phyloP scores from a whole-genome alignment of 2,888 invertebrate genomes.

The Zhuqinia jingwanae region DNA sequence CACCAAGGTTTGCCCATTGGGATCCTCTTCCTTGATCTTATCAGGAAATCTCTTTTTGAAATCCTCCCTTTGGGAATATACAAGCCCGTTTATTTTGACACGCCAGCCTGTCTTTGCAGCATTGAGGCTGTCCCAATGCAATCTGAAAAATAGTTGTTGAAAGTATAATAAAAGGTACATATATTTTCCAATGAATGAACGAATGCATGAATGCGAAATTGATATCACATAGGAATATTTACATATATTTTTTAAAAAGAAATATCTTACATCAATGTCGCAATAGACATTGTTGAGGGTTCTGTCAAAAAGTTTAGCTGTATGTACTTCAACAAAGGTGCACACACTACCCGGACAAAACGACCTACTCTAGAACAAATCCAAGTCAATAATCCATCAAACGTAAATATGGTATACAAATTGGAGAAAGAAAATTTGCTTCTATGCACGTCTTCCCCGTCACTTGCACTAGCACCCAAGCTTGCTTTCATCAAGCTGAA shows the following conservation, averaged over 20 bases:
- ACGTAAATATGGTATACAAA: conserved; percentile 23
- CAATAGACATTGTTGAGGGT: conserved; percentile 62
- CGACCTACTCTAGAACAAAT: conserved; percentile 45
- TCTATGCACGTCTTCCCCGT: conserved; percentile 27
- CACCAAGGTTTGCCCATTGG: conserved; percentile 63
- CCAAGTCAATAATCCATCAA: conserved; percentile 43
- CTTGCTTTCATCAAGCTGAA: conserved; percentile 51
- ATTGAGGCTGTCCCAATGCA: conserved; percentile 60
- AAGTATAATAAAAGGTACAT: background rate
- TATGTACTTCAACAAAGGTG: conserved; percentile 33
- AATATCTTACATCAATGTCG: conserved; percentile 68
- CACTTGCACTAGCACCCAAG: conserved; percentile 39
- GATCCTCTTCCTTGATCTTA: conserved; percentile 63
- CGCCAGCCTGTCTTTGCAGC: conserved; percentile 62
- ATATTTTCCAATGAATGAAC: background rate
- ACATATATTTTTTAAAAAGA: no score
- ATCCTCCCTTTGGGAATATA: conserved; percentile 73
- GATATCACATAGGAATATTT: no score
- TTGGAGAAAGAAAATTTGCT: conserved; percentile 17
- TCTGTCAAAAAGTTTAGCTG: background rate
- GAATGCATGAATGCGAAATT: no score
- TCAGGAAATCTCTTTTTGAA: conserved; percentile 72
- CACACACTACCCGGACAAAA: conserved; percentile 28
- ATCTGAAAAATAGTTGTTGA: conserved; percentile 1
- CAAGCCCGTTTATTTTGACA: conserved; percentile 74